Evolutionary conservation across 92 coral and sea anemone genomes (phyloP), one percentile per base, ranked within the genome.

Genomic region (Palythoa grandiflora): DNA sequence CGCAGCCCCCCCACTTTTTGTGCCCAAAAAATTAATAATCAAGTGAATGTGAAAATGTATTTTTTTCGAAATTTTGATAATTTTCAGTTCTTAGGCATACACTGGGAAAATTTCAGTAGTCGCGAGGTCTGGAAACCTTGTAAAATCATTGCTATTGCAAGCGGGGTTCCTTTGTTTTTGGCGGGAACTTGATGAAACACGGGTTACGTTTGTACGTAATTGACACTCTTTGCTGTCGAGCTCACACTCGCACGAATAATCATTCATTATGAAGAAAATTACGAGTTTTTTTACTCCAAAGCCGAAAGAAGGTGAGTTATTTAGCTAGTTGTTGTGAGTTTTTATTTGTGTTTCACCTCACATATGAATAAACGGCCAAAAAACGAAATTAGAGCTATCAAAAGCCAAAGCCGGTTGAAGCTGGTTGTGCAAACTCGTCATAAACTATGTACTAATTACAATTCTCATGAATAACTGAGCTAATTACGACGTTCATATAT

Each of bases 221-320:
- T 28, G 28, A 28, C 28, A 28, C 28, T 28, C 71, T 65, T 65
- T 65, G 71, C 71, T 65, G 71, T 65, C 71, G 71, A 65, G 71
- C 71, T 65, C 71, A 65, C 71, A 65, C 71, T 65, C 71, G 71
- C 71, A 65, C 71, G 71, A 65, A 65, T 65, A 65, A 65, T 65
- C 71, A 65, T 65, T 65, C 71, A 65, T 65, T 65, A 68, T 68
- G 73, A 68, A 68, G 73, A 68, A 68, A 68, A 68, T 68, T 68
- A 68, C 73, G 37, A 19, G 37, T 19, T 68, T 68, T 68, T 68
- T 68, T 17, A 68, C 36, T 17, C 73, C 73, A 68, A 68, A 68
- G 37, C 37, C 36, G 37, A 19, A 19, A 17, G 73, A 68, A 19
- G 36, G 37, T 8, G 14, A 7, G 63, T 57, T 57, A 7, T 57